Conservation (phyloP, 2,797 vertebrate genomes). For the Micropoecilia bifurca region DNA sequence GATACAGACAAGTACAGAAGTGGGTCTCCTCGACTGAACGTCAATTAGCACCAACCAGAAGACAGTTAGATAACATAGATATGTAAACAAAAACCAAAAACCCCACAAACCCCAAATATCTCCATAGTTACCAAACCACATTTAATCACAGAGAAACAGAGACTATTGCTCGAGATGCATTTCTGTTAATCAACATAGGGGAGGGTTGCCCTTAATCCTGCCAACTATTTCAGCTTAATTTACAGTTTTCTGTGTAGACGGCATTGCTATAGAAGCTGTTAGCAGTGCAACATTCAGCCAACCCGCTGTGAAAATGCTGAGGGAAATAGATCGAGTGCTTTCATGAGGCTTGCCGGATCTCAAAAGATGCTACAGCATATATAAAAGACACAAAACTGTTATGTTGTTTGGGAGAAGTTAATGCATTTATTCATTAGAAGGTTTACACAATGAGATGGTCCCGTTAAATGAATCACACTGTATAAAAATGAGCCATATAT, state of each 20-base stretch:
- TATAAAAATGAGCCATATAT: constrained; percentile 22
- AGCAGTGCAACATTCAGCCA: constrained; percentile 30
- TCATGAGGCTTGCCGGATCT: constrained; percentile 48
- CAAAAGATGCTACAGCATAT: constrained; percentile 44
- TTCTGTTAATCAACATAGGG: background rate
- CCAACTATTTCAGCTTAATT: constrained; percentile 8
- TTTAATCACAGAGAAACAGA: constrained; percentile 72
- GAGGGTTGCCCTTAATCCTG: background rate
- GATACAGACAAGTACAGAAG: constrained; percentile 51
- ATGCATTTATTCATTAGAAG: constrained; percentile 36
- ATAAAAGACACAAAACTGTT: constrained; percentile 30
- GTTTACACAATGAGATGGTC: constrained; percentile 41
- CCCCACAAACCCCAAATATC: constrained; percentile 40
- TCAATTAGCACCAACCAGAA: constrained; percentile 76
- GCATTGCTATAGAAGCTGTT: background rate
- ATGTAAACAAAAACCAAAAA: constrained; percentile 71
- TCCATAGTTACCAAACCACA: constrained; percentile 48
- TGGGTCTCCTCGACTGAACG: constrained; percentile 12
- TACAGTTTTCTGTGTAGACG: background rate
- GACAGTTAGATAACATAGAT: constrained; percentile 52
- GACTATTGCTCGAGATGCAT: constrained; percentile 23
- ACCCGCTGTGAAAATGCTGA: constrained; percentile 19
- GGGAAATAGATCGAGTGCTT: constrained; percentile 31
- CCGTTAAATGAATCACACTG: constrained; percentile 28
- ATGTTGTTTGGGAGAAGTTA: constrained; percentile 41